Percentiles rank a stretch among this genome's conserved stretches.
These are phyloP conservation scores for Rotaria socialis DNA, from an alignment of 2,888 invertebrate species.

Conservation along the genomic window DNA sequence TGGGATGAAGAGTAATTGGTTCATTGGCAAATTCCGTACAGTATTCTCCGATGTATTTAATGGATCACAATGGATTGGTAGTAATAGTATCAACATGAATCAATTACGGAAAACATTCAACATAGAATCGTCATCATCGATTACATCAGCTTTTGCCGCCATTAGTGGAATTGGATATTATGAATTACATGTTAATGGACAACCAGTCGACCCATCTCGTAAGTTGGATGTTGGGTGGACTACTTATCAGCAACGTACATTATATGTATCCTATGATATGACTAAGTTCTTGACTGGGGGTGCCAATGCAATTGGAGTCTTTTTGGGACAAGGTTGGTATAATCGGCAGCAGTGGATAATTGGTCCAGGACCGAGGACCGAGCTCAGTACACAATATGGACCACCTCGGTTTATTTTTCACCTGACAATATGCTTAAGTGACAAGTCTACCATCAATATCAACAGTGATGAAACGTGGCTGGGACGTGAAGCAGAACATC, in stretches of 20 bases:
- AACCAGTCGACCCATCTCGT: background rate
- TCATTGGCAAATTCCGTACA: background rate
- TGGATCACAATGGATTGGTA: constrained; percentile 5
- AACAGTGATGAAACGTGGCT: background rate
- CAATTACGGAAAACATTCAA: constrained; percentile 12
- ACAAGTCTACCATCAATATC: background rate
- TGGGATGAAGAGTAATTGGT: background rate
- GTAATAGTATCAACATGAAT: background rate
- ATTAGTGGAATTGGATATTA: constrained; percentile 5
- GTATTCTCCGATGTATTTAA: background rate
- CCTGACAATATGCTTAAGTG: too few species aligned
- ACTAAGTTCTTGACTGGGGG: background rate
- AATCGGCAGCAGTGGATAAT: constrained; percentile 26
- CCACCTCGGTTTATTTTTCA: background rate
- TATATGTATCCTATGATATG: background rate
- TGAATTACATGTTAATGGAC: background rate
- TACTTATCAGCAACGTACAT: constrained; percentile 21
- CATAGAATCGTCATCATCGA: background rate
- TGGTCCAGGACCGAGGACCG: background rate
- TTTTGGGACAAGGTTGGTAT: constrained; percentile 15
- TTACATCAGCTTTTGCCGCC: background rate
- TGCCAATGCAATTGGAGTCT: background rate
- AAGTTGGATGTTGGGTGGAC: constrained; percentile 11
- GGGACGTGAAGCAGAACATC: constrained; percentile 9
- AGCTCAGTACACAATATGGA: background rate